These are phyloP conservation scores for Calcarius lapponicus DNA, from an alignment of 2,797 vertebrate genomes.

Conservation along the genomic window DNA sequence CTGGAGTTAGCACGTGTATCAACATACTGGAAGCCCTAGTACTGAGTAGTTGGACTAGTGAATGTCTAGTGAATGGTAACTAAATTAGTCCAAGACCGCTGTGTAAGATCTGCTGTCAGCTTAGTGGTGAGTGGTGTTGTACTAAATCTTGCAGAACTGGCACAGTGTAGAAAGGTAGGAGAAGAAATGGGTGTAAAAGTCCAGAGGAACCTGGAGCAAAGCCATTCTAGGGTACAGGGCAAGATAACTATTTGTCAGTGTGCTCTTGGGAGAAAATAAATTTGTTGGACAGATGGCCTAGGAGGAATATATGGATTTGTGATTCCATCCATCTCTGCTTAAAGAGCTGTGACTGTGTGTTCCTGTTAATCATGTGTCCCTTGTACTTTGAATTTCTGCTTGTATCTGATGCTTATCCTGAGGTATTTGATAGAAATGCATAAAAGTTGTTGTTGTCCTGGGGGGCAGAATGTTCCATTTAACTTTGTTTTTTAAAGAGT, in stretches of 20 bases:
- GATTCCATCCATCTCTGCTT: neutral
- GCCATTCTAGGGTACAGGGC: neutral
- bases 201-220: neutral
- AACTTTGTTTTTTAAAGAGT: neutral
- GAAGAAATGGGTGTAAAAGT: neutral
- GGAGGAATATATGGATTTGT: neutral
- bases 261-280: neutral
- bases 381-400: constrained; percentile 1
- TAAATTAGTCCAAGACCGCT: neutral
- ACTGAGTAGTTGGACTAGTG: neutral
- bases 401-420: neutral
- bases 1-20: neutral
- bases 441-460: constrained; percentile 12
- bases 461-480: neutral
- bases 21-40: neutral
- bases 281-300: neutral
- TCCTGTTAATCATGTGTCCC: neutral
- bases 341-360: neutral
- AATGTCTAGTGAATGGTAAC: neutral
- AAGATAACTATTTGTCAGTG: neutral
- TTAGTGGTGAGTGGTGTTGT: neutral
- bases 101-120: neutral
- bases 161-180: neutral
- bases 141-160: neutral
- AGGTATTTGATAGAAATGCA: constrained; percentile 6